phyloP scores from a whole-genome alignment of 2,113 vertebrate genomes.

The Kryptolebias marmoratus region DNA sequence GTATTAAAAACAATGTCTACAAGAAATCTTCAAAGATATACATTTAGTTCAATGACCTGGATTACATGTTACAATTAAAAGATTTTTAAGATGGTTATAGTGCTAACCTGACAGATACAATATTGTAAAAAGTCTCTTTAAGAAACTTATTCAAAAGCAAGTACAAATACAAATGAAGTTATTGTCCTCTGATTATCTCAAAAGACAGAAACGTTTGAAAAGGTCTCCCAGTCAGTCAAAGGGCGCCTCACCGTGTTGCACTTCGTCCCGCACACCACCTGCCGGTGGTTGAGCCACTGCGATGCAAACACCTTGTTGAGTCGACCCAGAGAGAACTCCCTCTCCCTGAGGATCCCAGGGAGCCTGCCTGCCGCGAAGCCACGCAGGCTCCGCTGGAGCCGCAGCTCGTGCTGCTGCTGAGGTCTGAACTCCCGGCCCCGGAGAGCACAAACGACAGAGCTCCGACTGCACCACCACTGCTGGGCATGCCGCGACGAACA shows the following conservation, averaged over 20 bases:
- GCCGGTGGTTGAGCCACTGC: constrained; percentile 97
- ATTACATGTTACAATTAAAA: too few relatives aligned
- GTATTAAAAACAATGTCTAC: too few relatives aligned
- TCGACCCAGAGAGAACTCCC: constrained; percentile 92
- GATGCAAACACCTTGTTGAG: constrained; percentile 99
- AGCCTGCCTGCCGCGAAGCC: constrained; percentile 92
- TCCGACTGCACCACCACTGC: constrained; percentile 81
- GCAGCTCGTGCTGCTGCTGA: constrained; percentile 88
- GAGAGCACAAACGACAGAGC: constrained; percentile 91
- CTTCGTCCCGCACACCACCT: constrained; percentile 98
- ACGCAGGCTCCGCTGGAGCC: constrained; percentile 85
- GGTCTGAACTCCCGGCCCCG: constrained; percentile 91
- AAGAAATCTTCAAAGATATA: too few relatives aligned
- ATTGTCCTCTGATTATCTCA: background rate
- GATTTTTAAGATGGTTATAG: background rate
- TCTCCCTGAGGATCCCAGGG: constrained; percentile 90
- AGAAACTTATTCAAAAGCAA: background rate
- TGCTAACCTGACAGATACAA: background rate
- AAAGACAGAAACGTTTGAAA: background rate
- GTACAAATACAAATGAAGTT: background rate
- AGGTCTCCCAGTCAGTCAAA: background rate
- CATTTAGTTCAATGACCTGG: too few relatives aligned
- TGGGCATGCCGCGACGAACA: constrained; percentile 80
- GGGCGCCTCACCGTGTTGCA: constrained; percentile 93
- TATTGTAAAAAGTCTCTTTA: background rate